These are phyloP conservation scores for Molothrus ater DNA, from an alignment of 2,797 vertebrate genomes.

Conservation along the genomic window DNA sequence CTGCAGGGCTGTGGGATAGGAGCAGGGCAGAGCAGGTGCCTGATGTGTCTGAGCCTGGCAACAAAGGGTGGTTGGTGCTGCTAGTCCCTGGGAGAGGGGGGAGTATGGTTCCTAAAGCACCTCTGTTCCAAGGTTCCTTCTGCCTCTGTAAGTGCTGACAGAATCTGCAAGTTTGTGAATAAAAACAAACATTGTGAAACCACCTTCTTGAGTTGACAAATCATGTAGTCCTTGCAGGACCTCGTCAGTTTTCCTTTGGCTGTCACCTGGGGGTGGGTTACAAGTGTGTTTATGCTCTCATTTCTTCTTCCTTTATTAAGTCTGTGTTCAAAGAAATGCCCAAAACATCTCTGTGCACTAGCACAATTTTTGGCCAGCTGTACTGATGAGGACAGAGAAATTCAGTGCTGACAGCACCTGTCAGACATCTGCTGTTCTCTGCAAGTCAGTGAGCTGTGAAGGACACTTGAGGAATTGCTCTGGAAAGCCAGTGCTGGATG, in stretches of 20 bases:
- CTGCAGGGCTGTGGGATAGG: neutral
- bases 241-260: neutral
- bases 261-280: neutral
- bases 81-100: neutral
- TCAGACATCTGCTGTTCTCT: neutral
- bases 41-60: neutral
- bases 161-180: neutral
- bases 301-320: neutral
- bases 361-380: neutral
- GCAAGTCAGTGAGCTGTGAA: neutral
- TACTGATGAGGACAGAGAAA: neutral
- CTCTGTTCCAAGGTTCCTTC: neutral
- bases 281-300: neutral
- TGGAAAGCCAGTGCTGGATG: accelerated
- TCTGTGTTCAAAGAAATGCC: neutral
- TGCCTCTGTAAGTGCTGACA: neutral
- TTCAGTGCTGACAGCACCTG: neutral
- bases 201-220: neutral
- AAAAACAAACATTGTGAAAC: neutral
- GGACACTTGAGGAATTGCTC: neutral
- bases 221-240: accelerated
- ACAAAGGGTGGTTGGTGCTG: neutral
- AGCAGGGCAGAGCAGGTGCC: neutral
- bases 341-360: neutral
- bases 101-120: neutral